Evolutionary conservation across 2,113 vertebrate genomes (phyloP).

Genomic region (Antechinus stuartii): DNA sequence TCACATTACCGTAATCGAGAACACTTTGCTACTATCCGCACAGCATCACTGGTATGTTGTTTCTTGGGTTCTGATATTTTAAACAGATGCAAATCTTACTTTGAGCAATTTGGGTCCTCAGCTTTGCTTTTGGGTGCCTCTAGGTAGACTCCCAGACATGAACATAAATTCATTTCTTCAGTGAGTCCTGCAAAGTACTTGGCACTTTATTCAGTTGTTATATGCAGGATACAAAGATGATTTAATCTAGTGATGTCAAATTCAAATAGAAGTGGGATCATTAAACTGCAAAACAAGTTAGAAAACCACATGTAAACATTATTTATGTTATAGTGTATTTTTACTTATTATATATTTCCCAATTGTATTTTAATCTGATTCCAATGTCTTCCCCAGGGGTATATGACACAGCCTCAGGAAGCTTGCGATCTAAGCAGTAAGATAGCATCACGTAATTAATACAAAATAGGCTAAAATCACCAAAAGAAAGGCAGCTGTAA

Average conservation of each 20-base stretch:
- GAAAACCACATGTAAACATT: background rate
- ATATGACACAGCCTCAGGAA: background rate
- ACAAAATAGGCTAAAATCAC: background rate
- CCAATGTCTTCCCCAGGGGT: background rate
- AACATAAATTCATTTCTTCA: background rate
- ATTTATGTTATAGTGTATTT: background rate
- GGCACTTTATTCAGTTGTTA: background rate
- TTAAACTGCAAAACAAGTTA: background rate
- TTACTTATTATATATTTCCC: background rate
- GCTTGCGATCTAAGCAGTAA: background rate
- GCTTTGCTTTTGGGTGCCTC: background rate
- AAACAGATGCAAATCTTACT: constrained; percentile 23
- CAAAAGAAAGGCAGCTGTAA: background rate
- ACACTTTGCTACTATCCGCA: constrained; percentile 99
- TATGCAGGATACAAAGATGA: background rate
- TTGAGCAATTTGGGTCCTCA: constrained; percentile 13
- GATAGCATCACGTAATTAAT: no score
- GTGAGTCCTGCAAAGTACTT: background rate
- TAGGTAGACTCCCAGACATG: background rate
- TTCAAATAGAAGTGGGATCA: background rate
- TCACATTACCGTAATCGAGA: constrained; percentile 95
- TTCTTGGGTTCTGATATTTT: background rate
- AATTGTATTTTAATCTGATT: background rate
- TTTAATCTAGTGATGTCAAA: background rate
- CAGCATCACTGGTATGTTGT: constrained; percentile 93